Percentiles rank a stretch among this genome's conserved stretches.
These are phyloP conservation scores for Phoxinus phoxinus DNA, from an alignment of 2,113 vertebrate genomes.

Conservation along the genomic window DNA sequence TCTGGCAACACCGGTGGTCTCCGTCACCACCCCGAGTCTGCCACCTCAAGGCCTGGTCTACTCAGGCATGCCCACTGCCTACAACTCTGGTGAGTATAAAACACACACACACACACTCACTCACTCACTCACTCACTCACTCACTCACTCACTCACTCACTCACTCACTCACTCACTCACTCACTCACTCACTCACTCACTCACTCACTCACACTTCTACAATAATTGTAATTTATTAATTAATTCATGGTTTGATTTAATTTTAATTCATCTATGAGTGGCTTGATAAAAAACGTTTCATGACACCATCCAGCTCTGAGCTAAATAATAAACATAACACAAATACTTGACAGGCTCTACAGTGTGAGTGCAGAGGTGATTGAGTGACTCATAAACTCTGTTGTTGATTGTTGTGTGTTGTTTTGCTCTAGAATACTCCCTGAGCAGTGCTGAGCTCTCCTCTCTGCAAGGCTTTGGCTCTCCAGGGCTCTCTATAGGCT, in stretches of 20 bases:
- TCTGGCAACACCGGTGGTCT: constrained; percentile 95
- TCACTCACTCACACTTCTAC: too few relatives aligned
- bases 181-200: too few relatives aligned
- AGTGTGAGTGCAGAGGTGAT: constrained; percentile 49
- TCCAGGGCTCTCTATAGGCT: constrained; percentile 92
- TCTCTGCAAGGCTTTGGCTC: constrained; percentile 95
- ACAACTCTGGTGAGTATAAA: constrained; percentile 90
- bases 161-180: neutral
- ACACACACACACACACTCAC: neutral
- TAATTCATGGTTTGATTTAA: neutral
- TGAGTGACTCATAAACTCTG: constrained; percentile 56
- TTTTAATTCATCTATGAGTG: neutral
- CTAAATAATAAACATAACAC: neutral
- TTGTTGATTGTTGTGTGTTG: constrained; percentile 63
- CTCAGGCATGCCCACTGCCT: constrained; percentile 93
- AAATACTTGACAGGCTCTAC: neutral
- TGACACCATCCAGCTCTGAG: neutral
- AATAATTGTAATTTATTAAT: neutral
- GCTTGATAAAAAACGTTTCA: neutral
- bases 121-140: too few relatives aligned
- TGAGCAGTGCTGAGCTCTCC: constrained; percentile 94
- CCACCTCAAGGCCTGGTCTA: constrained; percentile 92
- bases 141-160: too few relatives aligned
- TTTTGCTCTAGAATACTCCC: constrained; percentile 86
- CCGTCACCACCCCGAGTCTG: constrained; percentile 95